Percentiles rank a stretch among this genome's conserved stretches.
phyloP scores from a whole-genome alignment of 2,888 invertebrate genomes.

The Cybosia mesomella region DNA sequence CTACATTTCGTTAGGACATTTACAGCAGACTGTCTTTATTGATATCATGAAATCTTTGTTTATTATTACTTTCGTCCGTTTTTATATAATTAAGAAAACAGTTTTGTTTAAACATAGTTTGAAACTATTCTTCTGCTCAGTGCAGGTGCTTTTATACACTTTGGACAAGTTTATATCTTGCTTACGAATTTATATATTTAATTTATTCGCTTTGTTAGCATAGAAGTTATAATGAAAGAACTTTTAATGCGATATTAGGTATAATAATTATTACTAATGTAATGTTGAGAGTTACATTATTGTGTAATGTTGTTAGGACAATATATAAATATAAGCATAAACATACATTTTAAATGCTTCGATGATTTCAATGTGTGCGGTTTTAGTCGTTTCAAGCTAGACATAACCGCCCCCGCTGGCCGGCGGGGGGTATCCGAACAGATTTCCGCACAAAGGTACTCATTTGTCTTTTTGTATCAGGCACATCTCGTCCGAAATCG shows the following conservation, averaged over 20 bases:
- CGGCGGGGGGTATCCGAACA: too few relatives aligned
- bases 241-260: constrained; percentile 5
- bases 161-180: constrained; percentile 47
- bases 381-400: too few relatives aligned
- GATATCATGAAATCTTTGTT: neutral
- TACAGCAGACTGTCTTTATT: neutral
- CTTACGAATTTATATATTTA: constrained; percentile 48
- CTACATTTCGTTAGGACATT: neutral
- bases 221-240: constrained; percentile 23
- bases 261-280: constrained; percentile 1
- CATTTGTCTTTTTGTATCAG: neutral
- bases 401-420: too few relatives aligned
- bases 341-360: neutral
- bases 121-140: constrained; percentile 46
- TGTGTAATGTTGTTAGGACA: constrained; percentile 16
- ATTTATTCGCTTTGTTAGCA: constrained; percentile 22
- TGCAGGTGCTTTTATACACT: constrained; percentile 54
- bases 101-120: constrained; percentile 30
- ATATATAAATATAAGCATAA: constrained; percentile 11
- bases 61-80: constrained; percentile 9
- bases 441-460: too few relatives aligned
- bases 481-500: neutral
- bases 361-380: neutral
- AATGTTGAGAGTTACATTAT: constrained; percentile 11
- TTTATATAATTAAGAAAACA: constrained; percentile 19